phyloP scores from a whole-genome alignment of 2,113 vertebrate species.

The Macrotus californicus region DNA sequence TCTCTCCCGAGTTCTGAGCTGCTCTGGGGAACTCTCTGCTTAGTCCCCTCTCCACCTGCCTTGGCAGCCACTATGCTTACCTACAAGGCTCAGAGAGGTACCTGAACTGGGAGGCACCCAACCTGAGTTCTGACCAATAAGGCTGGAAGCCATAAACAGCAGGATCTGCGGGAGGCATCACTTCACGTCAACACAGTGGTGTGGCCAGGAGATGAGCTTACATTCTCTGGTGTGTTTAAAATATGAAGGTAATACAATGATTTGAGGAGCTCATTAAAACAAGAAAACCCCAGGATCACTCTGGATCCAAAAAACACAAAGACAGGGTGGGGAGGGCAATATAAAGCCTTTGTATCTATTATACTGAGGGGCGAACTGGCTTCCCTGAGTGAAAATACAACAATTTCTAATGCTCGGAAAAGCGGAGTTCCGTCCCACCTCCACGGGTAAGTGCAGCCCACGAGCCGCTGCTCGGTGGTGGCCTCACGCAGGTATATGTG shows the following conservation, averaged over 20 bases:
- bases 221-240: constrained; percentile 43
- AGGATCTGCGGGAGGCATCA: background rate
- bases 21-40: background rate
- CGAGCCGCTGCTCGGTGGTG: accelerated
- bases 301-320: background rate
- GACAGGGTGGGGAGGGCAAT: background rate
- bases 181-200: background rate
- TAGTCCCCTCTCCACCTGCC: background rate
- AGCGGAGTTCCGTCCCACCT: background rate
- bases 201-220: background rate
- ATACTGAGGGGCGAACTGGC: background rate
- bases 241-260: background rate
- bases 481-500: background rate
- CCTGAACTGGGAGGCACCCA: background rate
- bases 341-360: background rate
- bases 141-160: background rate
- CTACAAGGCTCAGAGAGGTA: background rate
- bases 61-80: background rate
- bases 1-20: background rate
- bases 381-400: background rate
- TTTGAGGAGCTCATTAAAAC: background rate
- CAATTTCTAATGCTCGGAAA: background rate
- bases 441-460: background rate
- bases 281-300: background rate
- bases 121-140: background rate